Evolutionary conservation across 35 echinoderm and acorn worm species (phyloP), one percentile per base, ranked within the genome.

Genomic region (Holothuria glaberrima): DNA sequence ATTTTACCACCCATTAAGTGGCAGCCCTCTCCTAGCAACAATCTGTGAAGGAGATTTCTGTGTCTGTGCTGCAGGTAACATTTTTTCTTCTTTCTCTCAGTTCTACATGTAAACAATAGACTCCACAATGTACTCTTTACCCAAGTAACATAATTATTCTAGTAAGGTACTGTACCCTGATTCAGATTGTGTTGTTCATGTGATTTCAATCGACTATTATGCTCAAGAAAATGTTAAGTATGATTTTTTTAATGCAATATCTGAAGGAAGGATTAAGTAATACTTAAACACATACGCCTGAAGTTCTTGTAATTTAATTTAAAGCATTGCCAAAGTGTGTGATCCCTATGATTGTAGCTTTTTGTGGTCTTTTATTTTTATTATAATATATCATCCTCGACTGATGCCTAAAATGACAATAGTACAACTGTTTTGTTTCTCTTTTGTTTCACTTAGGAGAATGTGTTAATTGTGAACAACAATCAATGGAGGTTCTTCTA

Each of bases 1-100:
- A 46, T 94, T 94, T 52, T 90, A 78, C 70, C 92, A 90, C n/a
- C 87, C 92, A 20, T 20, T 28, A 16, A n/a, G 41, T 78, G 66
- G 73, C 3, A 63, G 68, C 61, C 3, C 46, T 41, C 78, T 90
- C 33, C 63, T 94, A 45, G 48, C 29, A 30, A 90, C 87, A 13
- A 19, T 94, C 5, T 94, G 92, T 86, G 88, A 74, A 13, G 88
- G 68, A 0, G 30, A 58, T 30, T 44, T 57, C 12, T 94, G 92
- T 41, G 1, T 48, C 22, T 94, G 92, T 86, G 92, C 92, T 62
- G 87, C 77, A 90, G 88, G 92, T 94, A 76, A 50, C 5, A 12
- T 54, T 17, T 54, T 17, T 14, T 54, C 0, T 54, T 14, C 50
- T 14, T 14, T 54, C 0, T 9, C 50, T 9, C 5, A 3, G 19